These are phyloP conservation scores for Halcyon smyrnensis DNA, from an alignment of 2,797 vertebrate genomes.

Conservation along the genomic window DNA sequence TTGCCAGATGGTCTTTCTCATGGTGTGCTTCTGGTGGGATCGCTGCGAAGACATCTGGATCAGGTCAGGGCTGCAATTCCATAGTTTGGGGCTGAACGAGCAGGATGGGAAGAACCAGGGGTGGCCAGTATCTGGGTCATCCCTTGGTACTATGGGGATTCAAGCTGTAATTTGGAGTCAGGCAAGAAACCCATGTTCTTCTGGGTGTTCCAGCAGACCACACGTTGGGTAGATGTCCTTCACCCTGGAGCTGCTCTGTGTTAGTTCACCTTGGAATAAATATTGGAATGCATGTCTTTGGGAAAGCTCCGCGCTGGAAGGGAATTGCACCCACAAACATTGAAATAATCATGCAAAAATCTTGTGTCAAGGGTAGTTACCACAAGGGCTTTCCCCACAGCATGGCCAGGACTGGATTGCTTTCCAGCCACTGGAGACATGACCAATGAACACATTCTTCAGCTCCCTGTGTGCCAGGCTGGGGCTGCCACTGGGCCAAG, in stretches of 20 bases:
- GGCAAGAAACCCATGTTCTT: neutral
- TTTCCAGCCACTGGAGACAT: neutral
- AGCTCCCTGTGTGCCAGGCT: neutral
- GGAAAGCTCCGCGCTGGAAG: neutral
- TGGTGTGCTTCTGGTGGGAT: neutral
- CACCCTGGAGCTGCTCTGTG: neutral
- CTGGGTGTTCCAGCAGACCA: neutral
- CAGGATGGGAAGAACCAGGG: neutral
- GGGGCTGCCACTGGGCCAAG: neutral
- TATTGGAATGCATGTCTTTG: neutral
- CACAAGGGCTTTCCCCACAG: neutral
- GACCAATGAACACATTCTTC: neutral
- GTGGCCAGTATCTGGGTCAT: neutral
- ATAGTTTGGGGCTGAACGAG: accelerated
- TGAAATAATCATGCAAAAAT: neutral
- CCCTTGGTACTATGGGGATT: neutral
- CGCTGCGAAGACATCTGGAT: accelerated
- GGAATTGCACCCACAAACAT: accelerated
- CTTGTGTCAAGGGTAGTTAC: neutral
- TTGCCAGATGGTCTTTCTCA: neutral
- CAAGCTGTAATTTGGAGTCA: neutral
- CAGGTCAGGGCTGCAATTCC: neutral
- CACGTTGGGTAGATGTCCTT: neutral
- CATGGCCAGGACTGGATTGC: neutral
- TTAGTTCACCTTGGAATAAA: neutral